Base-by-base conservation (phyloP, 2,888 invertebrate genomes). In the Argynnis bischoffii region DNA sequence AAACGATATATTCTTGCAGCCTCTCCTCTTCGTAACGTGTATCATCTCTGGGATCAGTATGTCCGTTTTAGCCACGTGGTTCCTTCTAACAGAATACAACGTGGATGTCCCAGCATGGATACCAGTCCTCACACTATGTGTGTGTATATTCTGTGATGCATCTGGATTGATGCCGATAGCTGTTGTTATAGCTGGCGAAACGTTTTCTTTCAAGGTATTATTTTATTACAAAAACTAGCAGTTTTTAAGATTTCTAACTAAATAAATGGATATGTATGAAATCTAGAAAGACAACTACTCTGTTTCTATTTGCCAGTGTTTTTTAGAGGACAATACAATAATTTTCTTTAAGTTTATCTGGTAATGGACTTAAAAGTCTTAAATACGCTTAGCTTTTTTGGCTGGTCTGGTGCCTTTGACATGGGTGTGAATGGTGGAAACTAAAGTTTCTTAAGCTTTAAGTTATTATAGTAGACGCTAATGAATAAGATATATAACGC, bases 121-220 rank as follows among this genome's bases (percentile, higher is more conserved):
- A 0, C 78, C 79, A 2, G 76, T 91, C 0, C 67, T 77, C 0
- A 82, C 87, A 0, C 72, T 91, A 0, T 89, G 90, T n/a, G n/a
- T 80, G 8, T 90, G 82, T 70, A 81, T 89, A 67, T 75, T 91
- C 18, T 69, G 79, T 6, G 90, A 89, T 55, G 79, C 86, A 26
- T 69, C 87, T 6, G 91, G 91, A 0, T 75, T 91, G 66, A 85
- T 87, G 26, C 87, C 88, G 1, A 81, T 81, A 2, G 85, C 90
- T 0, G 82, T 85, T 51, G 83, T 92, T 6, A 74, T 92, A 0
- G 75, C 82, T 1, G 80, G 87, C 0, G 91, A 92, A 75, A 79
- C 89, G 13, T 89, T 91, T 66, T 78, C 81, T 15, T 81, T 75
- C 50, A 77, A 80, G 76, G 79, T 81, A 67, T n/a, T 14, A 14